Conservation (phyloP, 35 echinoderm and acorn worm genomes). For the Amphiura filiformis region DNA sequence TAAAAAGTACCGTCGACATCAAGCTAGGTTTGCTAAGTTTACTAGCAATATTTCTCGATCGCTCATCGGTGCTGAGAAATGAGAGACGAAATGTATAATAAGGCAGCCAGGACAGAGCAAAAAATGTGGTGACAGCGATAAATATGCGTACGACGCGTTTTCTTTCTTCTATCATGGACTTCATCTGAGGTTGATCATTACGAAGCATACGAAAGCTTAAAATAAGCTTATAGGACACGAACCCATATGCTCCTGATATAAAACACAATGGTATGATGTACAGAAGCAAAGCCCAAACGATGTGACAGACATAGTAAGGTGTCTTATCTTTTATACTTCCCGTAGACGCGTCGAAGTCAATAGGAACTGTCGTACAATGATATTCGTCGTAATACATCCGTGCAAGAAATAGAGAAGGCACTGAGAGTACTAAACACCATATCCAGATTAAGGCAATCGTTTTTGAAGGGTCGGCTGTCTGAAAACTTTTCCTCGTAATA, state of each 20-base stretch:
- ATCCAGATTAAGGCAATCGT: neutral
- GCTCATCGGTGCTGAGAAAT: neutral
- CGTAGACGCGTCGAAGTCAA: neutral
- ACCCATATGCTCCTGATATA: neutral
- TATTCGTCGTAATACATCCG: neutral
- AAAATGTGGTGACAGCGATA: neutral
- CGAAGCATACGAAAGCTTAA: neutral
- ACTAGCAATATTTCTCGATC: neutral
- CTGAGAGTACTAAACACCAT: neutral
- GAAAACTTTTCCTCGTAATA: neutral
- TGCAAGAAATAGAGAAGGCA: neutral
- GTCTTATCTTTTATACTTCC: neutral
- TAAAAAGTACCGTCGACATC: neutral
- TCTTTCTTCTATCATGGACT: neutral
- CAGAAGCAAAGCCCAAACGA: neutral
- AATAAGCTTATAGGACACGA: neutral
- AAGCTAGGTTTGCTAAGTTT: neutral
- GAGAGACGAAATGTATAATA: neutral
- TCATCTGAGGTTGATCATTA: neutral
- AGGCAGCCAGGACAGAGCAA: neutral
- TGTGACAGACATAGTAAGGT: neutral
- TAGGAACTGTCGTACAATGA: neutral
- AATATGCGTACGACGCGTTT: neutral
- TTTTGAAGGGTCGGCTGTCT: neutral
- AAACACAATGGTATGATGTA: neutral